Conservation (phyloP, 1,140 invertebrate genomes). For the Heliconius hewitsoni region DNA sequence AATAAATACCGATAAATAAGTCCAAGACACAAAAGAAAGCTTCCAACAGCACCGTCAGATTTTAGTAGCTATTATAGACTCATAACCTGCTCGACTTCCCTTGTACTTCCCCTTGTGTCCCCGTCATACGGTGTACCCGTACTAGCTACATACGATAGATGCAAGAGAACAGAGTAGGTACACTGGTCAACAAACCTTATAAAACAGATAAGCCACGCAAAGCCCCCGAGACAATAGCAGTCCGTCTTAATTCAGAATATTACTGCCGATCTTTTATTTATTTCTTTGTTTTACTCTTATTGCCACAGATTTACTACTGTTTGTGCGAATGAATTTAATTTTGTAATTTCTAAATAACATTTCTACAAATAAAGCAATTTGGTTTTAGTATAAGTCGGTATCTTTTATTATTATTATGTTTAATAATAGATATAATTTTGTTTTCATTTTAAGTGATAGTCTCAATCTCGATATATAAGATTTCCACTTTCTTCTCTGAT, state of each 20-base stretch:
- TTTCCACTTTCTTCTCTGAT: too few species aligned
- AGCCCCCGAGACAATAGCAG: constrained; percentile 48
- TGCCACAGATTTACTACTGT: constrained; percentile 16
- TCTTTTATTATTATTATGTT: too few species aligned
- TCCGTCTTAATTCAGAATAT: constrained; percentile 50
- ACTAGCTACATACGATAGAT: not conserved
- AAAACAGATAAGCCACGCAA: constrained; percentile 43
- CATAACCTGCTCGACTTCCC: too few species aligned
- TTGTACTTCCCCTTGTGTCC: too few species aligned
- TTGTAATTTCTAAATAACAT: constrained; percentile 6
- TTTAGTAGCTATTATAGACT: too few species aligned
- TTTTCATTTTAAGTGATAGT: too few species aligned
- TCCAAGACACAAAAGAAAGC: too few species aligned
- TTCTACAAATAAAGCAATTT: not conserved
- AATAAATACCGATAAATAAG: too few species aligned
- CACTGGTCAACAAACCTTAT: constrained; percentile 21
- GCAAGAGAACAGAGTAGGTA: not conserved
- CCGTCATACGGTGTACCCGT: not conserved
- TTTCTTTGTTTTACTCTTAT: constrained; percentile 29
- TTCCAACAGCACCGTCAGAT: too few species aligned
- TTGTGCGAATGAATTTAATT: not conserved
- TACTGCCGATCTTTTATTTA: constrained; percentile 26
- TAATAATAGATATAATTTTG: too few species aligned
- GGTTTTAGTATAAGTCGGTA: too few species aligned
- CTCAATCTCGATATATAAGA: too few species aligned